Base-by-base conservation (phyloP, 2,113 vertebrate genomes). In the Sebastes schlegelii region DNA sequence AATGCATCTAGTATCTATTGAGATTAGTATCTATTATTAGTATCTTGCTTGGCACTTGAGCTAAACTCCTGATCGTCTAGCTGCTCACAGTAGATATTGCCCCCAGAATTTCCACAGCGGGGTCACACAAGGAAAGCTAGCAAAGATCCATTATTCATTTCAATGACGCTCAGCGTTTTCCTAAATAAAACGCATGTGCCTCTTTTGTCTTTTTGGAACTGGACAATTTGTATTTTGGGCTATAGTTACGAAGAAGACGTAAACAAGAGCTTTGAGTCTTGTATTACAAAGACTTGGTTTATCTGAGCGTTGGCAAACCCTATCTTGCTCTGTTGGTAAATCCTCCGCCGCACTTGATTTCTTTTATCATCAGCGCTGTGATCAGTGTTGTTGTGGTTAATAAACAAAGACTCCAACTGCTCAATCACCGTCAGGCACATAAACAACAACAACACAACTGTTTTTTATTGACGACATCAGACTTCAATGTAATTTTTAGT, bases 1-100 rank as follows among this genome's bases (percentile, higher is more conserved):
- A 13, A 17, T 1, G 17, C 14, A 16, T 26, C 46, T 34, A 17
- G 58, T 90, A 86, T 73, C 85, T 90, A 90, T 69, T 76, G 51
- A 83, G 88, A 61, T 26, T 8, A 14, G 66, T 8, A 10, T 70
- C 88, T 88, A 89, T 89, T 87, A 46, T 85, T 84, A 90, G 86
- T 34, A 72, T 51, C 23, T 49, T 16, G 4, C 17, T 23, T 21
- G 21, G 43, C 70, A 52, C 45, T 54, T 78, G 65, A 74, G 52
- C 12, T 61, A 23, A 65, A 17, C 13, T 78, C 9, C 74, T 67
- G 72, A 49, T 65, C 13, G 34, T 42, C 16, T 61, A 8, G 11
- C 58, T 65, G 48, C 52, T 62, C 34, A 34, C 34, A 34, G 34
- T 40, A 16, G 14, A 62, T 62, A 16, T 43, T 23, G 63, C 58